Percentiles rank a stretch among this genome's conserved stretches.
These are phyloP conservation scores for Cataglyphis altisquamis DNA, from an alignment of 2,888 invertebrate species.

Conservation along the genomic window DNA sequence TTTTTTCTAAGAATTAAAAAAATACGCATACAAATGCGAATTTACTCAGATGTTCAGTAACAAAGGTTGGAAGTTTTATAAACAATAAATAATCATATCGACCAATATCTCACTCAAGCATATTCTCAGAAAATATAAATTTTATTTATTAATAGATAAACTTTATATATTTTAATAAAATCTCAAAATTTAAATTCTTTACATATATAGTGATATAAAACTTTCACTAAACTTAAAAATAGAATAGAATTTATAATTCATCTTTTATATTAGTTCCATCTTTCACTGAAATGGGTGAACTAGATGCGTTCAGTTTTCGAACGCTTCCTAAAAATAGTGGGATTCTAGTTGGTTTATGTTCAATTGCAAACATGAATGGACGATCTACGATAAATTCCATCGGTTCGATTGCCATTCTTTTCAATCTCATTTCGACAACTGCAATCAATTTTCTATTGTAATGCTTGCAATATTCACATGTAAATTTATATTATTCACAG, in stretches of 20 bases:
- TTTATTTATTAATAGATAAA: background rate
- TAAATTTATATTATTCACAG: constrained; percentile 21
- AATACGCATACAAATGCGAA: too few relatives aligned
- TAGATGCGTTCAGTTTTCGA: constrained; percentile 70
- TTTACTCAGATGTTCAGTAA: background rate
- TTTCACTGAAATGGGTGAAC: constrained; percentile 53
- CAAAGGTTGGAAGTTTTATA: background rate
- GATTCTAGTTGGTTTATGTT: constrained; percentile 78
- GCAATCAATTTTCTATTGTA: constrained; percentile 15
- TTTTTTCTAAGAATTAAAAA: too few relatives aligned
- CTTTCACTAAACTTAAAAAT: background rate
- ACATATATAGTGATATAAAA: background rate
- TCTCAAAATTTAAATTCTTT: background rate
- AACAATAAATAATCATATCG: background rate
- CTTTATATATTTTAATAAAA: background rate
- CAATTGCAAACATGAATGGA: constrained; percentile 84
- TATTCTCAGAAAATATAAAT: background rate
- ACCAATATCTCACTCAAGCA: background rate
- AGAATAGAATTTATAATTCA: constrained; percentile 77
- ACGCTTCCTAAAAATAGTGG: constrained; percentile 82
- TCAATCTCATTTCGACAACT: constrained; percentile 77
- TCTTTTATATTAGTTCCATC: constrained; percentile 78
- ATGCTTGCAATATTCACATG: background rate
- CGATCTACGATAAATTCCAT: constrained; percentile 83
- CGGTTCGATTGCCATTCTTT: constrained; percentile 71